phyloP scores from a whole-genome alignment of 2,888 invertebrate species.

The Apeira syringaria region DNA sequence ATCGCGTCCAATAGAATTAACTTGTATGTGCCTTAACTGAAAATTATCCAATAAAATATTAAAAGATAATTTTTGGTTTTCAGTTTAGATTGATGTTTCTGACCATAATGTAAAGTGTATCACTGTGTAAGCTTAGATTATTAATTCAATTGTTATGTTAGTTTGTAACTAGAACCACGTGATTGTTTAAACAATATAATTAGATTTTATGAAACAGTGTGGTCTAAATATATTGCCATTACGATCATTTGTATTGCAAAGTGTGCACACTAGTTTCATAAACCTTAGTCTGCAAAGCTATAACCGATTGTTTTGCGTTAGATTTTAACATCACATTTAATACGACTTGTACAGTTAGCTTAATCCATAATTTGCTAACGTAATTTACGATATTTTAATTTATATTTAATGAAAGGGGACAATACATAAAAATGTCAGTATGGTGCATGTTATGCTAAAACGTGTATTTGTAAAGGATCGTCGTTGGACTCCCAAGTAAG shows the following conservation, averaged over 20 bases:
- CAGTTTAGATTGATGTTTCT: slow-evolving; percentile 72
- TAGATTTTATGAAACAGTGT: slow-evolving; percentile 53
- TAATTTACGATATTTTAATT: slow-evolving; percentile 61
- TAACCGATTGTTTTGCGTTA: slow-evolving; percentile 79
- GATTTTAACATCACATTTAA: slow-evolving; percentile 71
- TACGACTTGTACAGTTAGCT: slow-evolving; percentile 69
- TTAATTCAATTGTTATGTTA: slow-evolving; percentile 77
- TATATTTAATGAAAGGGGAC: slow-evolving; percentile 51
- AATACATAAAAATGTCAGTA: slow-evolving; percentile 51
- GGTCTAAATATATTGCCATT: slow-evolving; percentile 36
- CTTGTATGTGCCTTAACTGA: slow-evolving; percentile 59
- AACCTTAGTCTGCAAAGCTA: slow-evolving; percentile 74
- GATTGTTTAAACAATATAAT: slow-evolving; percentile 56
- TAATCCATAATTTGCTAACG: slow-evolving; percentile 73
- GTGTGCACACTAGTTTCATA: slow-evolving; percentile 40
- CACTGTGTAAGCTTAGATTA: slow-evolving; percentile 78
- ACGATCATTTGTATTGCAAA: slow-evolving; percentile 30
- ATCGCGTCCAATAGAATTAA: slow-evolving; percentile 74
- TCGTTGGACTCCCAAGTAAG: slow-evolving; percentile 82
- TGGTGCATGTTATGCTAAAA: slow-evolving; percentile 45
- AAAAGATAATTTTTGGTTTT: slow-evolving; percentile 61
- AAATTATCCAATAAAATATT: slow-evolving; percentile 52
- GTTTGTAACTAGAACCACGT: slow-evolving; percentile 66
- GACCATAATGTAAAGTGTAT: slow-evolving; percentile 75
- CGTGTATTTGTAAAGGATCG: slow-evolving; percentile 76